A percentile compares a stretch with the other conserved stretches of the same genome.
phyloP scores from a whole-genome alignment of 2,888 invertebrate genomes.

The Epistrophe eligans region DNA sequence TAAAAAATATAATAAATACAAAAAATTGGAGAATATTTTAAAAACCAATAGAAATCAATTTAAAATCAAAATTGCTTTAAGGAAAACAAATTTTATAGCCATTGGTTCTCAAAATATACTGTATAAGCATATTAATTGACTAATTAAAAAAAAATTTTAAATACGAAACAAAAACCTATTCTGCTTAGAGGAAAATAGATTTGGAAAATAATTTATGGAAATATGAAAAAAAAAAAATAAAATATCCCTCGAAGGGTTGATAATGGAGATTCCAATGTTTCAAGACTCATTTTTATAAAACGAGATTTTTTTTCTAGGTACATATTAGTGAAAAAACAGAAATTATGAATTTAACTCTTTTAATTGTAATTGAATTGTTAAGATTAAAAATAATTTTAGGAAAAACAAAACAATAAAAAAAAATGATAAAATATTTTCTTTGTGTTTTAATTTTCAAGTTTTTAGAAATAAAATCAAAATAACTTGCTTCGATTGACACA shows the following conservation, averaged over 20 bases:
- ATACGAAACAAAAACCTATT: not conserved
- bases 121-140: constrained; percentile 42
- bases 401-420: constrained; percentile 46
- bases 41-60: constrained; percentile 14
- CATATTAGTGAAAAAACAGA: constrained; percentile 13
- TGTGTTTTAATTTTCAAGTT: not conserved
- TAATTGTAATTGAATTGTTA: constrained; percentile 61
- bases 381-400: constrained; percentile 56
- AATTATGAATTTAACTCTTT: constrained; percentile 49
- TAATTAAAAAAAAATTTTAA: constrained; percentile 10
- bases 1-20: constrained; percentile 3
- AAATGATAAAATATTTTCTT: constrained; percentile 5
- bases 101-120: constrained; percentile 51
- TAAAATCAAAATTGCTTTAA: constrained; percentile 47
- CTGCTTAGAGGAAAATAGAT: constrained; percentile 23
- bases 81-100: constrained; percentile 42
- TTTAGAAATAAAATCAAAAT: no score
- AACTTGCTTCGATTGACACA: no score
- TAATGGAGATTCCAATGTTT: constrained; percentile 49
- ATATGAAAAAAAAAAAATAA: not conserved
- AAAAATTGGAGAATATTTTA: constrained; percentile 40
- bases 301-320: constrained; percentile 47
- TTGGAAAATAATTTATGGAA: constrained; percentile 1
- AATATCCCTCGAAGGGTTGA: constrained; percentile 28
- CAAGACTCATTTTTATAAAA: constrained; percentile 71